A percentile compares a stretch with the other conserved stretches of the same genome.
phyloP scores from a whole-genome alignment of 2,888 invertebrate species.

The Metalampra italica region DNA sequence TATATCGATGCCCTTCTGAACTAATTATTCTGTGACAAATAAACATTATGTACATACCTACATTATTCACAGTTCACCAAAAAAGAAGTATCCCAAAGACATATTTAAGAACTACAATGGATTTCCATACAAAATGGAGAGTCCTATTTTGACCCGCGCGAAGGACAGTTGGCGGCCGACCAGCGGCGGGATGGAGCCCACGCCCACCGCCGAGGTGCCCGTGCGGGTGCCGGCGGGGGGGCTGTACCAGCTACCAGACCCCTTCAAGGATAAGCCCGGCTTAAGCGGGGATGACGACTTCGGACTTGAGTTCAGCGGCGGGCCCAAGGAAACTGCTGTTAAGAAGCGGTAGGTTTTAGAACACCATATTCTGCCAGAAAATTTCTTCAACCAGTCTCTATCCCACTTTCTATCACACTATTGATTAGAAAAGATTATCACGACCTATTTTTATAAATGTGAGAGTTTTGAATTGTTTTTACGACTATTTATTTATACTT shows the following conservation, averaged over 20 bases:
- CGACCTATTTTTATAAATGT: too few relatives aligned
- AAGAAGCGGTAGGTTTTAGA: conserved; percentile 46
- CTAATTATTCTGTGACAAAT: too few relatives aligned
- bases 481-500: too few relatives aligned
- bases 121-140: conserved; percentile 54
- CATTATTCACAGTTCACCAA: conserved; percentile 33
- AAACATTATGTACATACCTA: too few relatives aligned
- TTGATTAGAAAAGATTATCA: too few relatives aligned
- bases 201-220: conserved; percentile 47
- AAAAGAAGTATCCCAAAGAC: conserved; percentile 36
- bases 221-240: conserved; percentile 56
- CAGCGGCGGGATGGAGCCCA: conserved; percentile 14
- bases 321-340: conserved; percentile 34
- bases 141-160: conserved; percentile 28
- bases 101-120: conserved; percentile 29
- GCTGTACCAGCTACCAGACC: conserved; percentile 47
- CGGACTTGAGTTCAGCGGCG: conserved; percentile 33
- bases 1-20: too few relatives aligned
- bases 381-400: too few relatives aligned
- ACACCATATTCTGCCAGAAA: not conserved
- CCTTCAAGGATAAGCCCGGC: conserved; percentile 47
- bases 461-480: too few relatives aligned
- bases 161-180: conserved; percentile 35
- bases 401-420: too few relatives aligned
- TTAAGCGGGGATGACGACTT: conserved; percentile 32